Base-by-base conservation (phyloP, 2,797 vertebrate species). In the Brachyrhaphis roseni region DNA sequence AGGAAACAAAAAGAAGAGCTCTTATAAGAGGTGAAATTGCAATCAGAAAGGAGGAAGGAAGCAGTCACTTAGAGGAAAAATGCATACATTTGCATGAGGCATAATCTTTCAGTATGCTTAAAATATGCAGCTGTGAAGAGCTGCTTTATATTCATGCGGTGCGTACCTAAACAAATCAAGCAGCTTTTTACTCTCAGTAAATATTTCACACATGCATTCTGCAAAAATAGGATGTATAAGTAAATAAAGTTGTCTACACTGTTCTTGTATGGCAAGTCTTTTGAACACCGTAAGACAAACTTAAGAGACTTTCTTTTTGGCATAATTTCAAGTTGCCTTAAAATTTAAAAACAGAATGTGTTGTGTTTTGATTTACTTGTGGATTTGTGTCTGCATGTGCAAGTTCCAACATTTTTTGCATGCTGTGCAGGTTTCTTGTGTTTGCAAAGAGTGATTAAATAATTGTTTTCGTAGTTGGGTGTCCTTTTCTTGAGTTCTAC, bases 371-470 rank as follows among this genome's bases (percentile, higher is more conserved):
- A 62, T 76, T 72, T 83, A 51, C 31, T 73, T 86, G 36, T 84
- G 51, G 47, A 53, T 18, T 72, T 73, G 51, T 76, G 34, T 31
- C 23, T 83, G 82, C 84, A 90, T 84, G 81, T 82, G 72, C 3
- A 85, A 80, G 64, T 66, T 41, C 4, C 10, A 39, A 81, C 18
- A 78, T 84, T 86, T 72, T 76, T 91, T 53, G 86, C 86, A 91
- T 91, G 89, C 80, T 79, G 81, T 83, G 74, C 36, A 75, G 8
- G 36, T 68, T 10, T 23, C 12, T 45, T 81, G 1, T 84, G 74
- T 89, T 88, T 89, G 76, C 28, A 49, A 78, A 57, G 15, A 82
- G 78, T 77, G 5, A 92, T 88, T 90, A 91, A 91, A 94, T 73
- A 74, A 12, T 72, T 76, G 26, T 31, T 85, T 76, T 78, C 5